Evolutionary conservation across 2,797 vertebrate genomes (phyloP), one percentile per base, ranked within the genome.

Genomic region (Rhinella marina): DNA sequence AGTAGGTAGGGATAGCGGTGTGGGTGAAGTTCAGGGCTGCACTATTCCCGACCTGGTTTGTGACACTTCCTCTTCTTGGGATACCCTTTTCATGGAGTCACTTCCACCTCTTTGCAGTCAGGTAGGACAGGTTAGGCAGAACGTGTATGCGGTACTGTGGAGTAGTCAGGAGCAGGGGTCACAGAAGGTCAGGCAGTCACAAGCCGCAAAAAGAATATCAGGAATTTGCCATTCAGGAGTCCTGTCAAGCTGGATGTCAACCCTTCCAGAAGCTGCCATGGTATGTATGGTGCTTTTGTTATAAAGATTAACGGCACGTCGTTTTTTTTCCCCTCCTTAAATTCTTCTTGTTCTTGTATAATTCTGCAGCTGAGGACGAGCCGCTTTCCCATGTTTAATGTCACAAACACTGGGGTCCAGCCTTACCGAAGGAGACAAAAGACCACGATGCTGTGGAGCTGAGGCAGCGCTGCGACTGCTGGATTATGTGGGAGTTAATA

Each of bases 401-500:
- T 88, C 87, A 85, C 76, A 59, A 66, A 81, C 87, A 88, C 87
- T 50, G 64, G 27, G 50, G 27, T 29, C 13, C 57, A 27, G 56
- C n/a, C 52, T 85, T 62, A 85, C 23, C 73, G 82, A 54, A 75
- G 64, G 66, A 81, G 87, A 88, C 87, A 88, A 56, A 79, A 23
- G 81, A 84, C 79, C 17, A 52, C 50, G n/a, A 10, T 13, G 19
- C 9, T 62, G 79, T 64, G 79, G 48, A 41, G 61, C 52, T 62
- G 56, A 84, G 81, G 66, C 54, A 41, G 68, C 82, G 50, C 66
- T 81, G 66, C 82, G 59, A 81, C 52, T 29, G 82, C 50, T 59
- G 64, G 76, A 81, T 32, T 81, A 68, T 59, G 50, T 54, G 50
- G 52, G 68, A 75, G 66, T 85, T 85, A 88, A 88, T 88, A 88